Evolutionary conservation across 2,888 invertebrate species (phyloP).

Genomic region (Mythimna lalbum): DNA sequence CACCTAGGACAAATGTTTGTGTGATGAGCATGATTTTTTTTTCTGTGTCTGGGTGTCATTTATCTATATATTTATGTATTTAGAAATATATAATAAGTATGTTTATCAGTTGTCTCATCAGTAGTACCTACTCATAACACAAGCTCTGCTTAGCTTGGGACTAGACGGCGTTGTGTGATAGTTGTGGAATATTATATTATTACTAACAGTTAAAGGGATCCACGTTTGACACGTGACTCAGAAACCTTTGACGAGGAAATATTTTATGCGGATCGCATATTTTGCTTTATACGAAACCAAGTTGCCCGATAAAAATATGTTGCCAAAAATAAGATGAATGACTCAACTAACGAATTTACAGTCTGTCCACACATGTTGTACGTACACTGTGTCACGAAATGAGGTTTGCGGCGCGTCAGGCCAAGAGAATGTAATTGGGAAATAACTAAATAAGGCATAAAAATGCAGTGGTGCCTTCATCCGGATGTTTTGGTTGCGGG

Average conservation of each 20-base stretch:
- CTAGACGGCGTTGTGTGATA: no score
- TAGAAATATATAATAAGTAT: no score
- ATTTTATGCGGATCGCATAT: background rate
- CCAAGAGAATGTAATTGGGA: background rate
- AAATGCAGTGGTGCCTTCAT: constrained; percentile 33
- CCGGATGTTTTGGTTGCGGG: constrained; percentile 60
- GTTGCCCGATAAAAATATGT: background rate
- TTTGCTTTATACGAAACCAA: background rate
- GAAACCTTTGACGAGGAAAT: background rate
- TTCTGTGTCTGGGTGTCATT: no score
- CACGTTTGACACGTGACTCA: background rate
- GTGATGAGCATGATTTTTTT: no score
- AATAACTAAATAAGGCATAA: constrained; percentile 13
- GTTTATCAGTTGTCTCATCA: no score
- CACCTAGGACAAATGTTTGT: no score
- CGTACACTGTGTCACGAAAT: background rate
- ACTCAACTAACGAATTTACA: background rate
- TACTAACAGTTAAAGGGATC: constrained; percentile 7
- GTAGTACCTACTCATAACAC: no score
- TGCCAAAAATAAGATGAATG: background rate
- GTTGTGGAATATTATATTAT: no score
- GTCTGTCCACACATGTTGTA: background rate
- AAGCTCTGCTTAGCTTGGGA: no score
- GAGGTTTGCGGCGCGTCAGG: background rate
- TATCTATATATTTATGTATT: no score